These are phyloP conservation scores for Sardina pilchardus DNA, from an alignment of 2,113 vertebrate genomes.

Conservation along the genomic window DNA sequence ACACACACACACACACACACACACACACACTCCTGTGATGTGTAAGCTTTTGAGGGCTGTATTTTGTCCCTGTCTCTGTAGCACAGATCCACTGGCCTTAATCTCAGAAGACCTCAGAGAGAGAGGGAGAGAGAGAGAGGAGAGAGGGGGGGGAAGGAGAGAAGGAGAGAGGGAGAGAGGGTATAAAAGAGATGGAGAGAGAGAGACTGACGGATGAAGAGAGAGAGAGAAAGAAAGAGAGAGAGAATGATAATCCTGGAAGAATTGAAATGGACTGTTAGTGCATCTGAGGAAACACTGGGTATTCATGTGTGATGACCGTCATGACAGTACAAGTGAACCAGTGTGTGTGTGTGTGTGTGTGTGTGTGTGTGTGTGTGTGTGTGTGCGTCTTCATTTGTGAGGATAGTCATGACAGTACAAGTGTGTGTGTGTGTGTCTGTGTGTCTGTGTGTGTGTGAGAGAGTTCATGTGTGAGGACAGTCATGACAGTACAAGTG, in stretches of 20 bases:
- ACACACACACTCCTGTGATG: constrained; percentile 31
- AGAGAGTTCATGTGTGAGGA: no score
- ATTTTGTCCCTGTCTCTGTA: no score
- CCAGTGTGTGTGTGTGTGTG: no score
- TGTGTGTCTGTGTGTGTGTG: no score
- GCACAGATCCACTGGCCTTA: neutral
- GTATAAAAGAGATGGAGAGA: neutral
- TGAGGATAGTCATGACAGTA: no score
- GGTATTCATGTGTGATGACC: no score
- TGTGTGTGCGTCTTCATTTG: no score
- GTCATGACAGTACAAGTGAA: neutral
- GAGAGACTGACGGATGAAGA: neutral
- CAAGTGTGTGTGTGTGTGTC: no score
- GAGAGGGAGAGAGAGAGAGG: neutral
- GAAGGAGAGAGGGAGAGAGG: neutral
- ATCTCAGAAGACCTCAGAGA: no score
- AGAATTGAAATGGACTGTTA: no score
- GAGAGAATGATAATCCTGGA: neutral
- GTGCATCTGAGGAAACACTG: no score
- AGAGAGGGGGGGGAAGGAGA: neutral
- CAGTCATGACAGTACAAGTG: no score
- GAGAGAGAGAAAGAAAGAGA: neutral
- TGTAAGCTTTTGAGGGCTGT: neutral
- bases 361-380: neutral
- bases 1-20: neutral